Evolutionary conservation across 2,113 vertebrate species (phyloP).

Genomic region (Prietella phreatophila): DNA sequence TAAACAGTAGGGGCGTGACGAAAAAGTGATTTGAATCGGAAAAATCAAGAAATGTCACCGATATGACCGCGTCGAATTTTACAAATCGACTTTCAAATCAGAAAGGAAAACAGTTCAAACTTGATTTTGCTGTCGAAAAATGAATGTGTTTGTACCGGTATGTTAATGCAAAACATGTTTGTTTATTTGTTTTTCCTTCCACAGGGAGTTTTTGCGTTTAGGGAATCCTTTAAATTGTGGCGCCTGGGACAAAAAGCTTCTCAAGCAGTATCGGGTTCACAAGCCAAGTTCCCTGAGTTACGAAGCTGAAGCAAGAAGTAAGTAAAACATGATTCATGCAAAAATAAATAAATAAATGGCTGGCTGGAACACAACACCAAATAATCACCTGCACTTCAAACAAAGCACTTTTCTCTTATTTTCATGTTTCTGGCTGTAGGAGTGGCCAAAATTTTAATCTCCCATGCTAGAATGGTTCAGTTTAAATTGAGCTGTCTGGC

Average conservation of each 20-base stretch:
- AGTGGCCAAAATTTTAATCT: not conserved
- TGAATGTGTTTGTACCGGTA: no score
- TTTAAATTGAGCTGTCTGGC: not conserved
- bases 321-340: slow-evolving; percentile 56
- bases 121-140: not conserved
- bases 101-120: not conserved
- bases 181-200: slow-evolving; percentile 23
- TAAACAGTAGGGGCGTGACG: not conserved
- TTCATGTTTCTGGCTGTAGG: not conserved
- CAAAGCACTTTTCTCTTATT: slow-evolving; percentile 6
- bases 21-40: not conserved
- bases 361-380: not conserved
- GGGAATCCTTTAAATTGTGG: slow-evolving; percentile 97
- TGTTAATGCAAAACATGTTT: not conserved
- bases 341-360: no score
- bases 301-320: slow-evolving; percentile 94
- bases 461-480: not conserved
- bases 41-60: not conserved
- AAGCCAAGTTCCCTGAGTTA: slow-evolving; percentile 95
- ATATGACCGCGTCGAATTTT: no score
- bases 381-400: not conserved
- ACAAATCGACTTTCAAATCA: no score
- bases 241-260: slow-evolving; percentile 94
- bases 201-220: slow-evolving; percentile 92
- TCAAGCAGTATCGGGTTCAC: slow-evolving; percentile 94